Conservation (phyloP, 2,888 invertebrate species). For the Anthophora plumipes region DNA sequence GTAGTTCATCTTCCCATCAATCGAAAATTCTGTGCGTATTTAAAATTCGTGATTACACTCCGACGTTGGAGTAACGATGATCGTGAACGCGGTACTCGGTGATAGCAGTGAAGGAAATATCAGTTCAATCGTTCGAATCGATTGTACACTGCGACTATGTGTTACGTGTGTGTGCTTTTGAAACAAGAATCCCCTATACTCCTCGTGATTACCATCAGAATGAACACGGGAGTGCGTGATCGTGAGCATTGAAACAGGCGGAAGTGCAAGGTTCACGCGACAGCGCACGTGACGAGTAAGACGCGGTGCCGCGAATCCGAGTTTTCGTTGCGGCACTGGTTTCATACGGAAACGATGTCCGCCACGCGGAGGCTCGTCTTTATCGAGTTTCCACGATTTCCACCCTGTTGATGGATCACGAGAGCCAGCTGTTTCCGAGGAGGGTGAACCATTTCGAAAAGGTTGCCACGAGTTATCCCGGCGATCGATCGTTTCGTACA, state of each 20-base stretch:
- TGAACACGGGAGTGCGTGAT: neutral
- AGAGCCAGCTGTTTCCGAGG: constrained; percentile 71
- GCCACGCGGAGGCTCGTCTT: neutral
- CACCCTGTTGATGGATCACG: constrained; percentile 68
- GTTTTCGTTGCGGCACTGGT: neutral
- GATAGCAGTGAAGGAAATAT: too few relatives aligned
- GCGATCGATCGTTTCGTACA: constrained; percentile 66
- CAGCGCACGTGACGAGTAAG: neutral
- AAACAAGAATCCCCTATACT: neutral
- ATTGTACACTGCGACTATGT: too few relatives aligned
- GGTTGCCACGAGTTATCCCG: constrained; percentile 66
- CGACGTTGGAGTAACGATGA: too few relatives aligned
- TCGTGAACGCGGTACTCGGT: too few relatives aligned
- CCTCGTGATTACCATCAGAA: neutral
- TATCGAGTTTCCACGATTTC: constrained; percentile 63
- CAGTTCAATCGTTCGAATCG: too few relatives aligned
- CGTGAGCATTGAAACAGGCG: neutral
- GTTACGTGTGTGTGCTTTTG: neutral
- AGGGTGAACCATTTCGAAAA: constrained; percentile 71
- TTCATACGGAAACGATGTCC: neutral
- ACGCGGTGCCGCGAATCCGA: neutral
- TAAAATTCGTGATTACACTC: too few relatives aligned
- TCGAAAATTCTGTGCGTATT: too few relatives aligned
- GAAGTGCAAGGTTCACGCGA: neutral
- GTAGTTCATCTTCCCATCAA: too few relatives aligned